A percentile compares a stretch with the other conserved stretches of the same genome.
Conservation (phyloP, 2,888 invertebrate species). For the Dexiosoma caninum region DNA sequence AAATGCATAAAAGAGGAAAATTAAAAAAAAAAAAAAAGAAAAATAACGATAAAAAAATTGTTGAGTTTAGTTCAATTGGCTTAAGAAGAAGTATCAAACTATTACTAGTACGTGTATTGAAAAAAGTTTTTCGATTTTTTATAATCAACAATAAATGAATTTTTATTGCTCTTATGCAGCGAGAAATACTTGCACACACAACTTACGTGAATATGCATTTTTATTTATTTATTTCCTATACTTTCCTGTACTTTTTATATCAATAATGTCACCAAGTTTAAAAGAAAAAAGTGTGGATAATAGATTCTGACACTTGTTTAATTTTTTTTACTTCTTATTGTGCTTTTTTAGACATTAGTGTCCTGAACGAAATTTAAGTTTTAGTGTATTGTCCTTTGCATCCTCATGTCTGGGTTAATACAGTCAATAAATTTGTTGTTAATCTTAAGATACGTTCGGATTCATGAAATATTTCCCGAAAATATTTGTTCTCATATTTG, state of each 20-base stretch:
- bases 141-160: slow-evolving; percentile 51
- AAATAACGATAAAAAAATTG: slow-evolving; percentile 12
- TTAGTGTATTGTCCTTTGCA: too few species aligned
- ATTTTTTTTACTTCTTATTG: not conserved
- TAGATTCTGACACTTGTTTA: slow-evolving; percentile 39
- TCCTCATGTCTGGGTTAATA: too few species aligned
- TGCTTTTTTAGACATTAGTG: not conserved
- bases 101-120: slow-evolving; percentile 44
- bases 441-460: too few species aligned
- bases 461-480: too few species aligned
- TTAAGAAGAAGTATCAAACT: slow-evolving; percentile 45
- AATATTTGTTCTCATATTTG: too few species aligned
- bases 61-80: slow-evolving; percentile 52
- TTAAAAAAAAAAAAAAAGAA: not conserved
- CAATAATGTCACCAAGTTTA: not conserved
- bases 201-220: not conserved
- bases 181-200: slow-evolving; percentile 4
- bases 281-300: slow-evolving; percentile 23
- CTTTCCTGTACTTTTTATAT: not conserved
- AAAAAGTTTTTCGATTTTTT: slow-evolving; percentile 40
- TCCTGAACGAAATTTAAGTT: too few species aligned
- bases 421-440: too few species aligned
- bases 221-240: not conserved
- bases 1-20: slow-evolving; percentile 13
- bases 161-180: slow-evolving; percentile 40